These are phyloP conservation scores for Erythrocercus mccallii DNA, from an alignment of 2,113 vertebrate species.

Conservation along the genomic window DNA sequence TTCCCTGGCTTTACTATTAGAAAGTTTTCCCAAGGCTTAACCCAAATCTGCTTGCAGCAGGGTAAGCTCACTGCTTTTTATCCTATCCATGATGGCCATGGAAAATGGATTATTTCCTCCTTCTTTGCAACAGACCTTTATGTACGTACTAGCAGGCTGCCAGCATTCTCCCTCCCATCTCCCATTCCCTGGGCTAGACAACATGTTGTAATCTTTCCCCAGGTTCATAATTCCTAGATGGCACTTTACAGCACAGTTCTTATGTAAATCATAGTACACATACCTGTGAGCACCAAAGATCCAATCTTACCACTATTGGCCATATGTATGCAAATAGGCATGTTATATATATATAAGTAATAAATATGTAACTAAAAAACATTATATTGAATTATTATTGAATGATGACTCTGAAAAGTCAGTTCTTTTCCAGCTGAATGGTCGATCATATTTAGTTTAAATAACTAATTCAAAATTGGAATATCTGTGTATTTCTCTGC, in stretches of 20 bases:
- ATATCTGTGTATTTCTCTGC: neutral
- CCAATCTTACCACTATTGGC: neutral
- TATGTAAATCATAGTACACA: neutral
- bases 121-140: neutral
- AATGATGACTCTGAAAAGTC: neutral
- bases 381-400: neutral
- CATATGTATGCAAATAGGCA: neutral
- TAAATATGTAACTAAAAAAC: neutral
- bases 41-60: neutral
- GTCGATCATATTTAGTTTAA: neutral
- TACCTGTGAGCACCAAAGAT: neutral
- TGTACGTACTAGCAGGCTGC: neutral
- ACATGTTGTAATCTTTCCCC: neutral
- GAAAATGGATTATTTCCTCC: slow-evolving; percentile 5
- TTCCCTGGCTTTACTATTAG: neutral
- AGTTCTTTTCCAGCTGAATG: neutral
- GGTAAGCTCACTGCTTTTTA: neutral
- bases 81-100: neutral
- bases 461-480: neutral
- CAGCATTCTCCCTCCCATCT: neutral
- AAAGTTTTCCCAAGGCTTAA: neutral
- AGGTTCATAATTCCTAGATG: neutral
- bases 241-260: neutral
- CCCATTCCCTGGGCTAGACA: neutral
- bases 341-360: neutral